A percentile compares a stretch with the other conserved stretches of the same genome.
Evolutionary conservation across 2,888 invertebrate species (phyloP).

Genomic region (Nomada fabriciana): DNA sequence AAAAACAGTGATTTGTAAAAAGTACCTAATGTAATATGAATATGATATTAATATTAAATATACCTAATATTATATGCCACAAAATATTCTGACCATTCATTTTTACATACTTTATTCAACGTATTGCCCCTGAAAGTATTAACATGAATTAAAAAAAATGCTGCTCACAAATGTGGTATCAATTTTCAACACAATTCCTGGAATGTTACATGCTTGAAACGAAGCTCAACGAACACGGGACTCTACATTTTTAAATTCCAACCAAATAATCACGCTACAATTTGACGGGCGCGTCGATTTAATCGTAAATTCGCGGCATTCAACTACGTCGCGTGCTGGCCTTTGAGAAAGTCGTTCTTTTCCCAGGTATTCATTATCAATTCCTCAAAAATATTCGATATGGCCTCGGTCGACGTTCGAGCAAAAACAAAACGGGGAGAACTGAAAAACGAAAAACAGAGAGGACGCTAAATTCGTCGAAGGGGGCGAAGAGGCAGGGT

Average conservation of each 20-base stretch:
- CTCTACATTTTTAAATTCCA: conserved; percentile 36
- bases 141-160: neutral
- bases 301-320: conserved; percentile 58
- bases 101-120: no score
- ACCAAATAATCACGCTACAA: conserved; percentile 57
- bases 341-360: conserved; percentile 62
- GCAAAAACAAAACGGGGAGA: conserved; percentile 40
- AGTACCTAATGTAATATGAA: no score
- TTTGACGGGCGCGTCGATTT: conserved; percentile 48
- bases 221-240: neutral
- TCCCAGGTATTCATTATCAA: conserved; percentile 77
- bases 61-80: no score
- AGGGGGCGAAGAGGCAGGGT: conserved; percentile 34
- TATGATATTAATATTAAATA: no score
- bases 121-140: no score
- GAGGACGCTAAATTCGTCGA: conserved; percentile 73
- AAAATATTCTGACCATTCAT: no score
- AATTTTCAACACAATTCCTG: neutral
- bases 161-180: neutral
- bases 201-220: neutral
- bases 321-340: conserved; percentile 56
- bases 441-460: conserved; percentile 47
- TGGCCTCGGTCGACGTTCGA: conserved; percentile 63
- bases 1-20: no score
- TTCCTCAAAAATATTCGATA: conserved; percentile 75